Conservation (phyloP, 1,140 invertebrate genomes). For the Diorhabda carinulata region DNA sequence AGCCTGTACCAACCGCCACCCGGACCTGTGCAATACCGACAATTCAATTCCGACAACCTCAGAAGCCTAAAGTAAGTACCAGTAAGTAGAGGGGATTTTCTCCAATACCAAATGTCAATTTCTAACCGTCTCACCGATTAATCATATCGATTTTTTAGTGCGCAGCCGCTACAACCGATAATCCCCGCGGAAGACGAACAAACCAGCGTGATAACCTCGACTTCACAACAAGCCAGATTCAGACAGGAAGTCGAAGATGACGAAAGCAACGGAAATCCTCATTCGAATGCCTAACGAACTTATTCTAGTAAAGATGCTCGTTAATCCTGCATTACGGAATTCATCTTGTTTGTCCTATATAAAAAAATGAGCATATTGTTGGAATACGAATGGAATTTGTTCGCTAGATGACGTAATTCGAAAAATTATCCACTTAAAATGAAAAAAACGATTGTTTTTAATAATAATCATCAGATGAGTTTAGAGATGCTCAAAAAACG, state of each 20-base stretch:
- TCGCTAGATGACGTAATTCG: too few species aligned
- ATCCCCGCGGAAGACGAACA: slow-evolving; percentile 35
- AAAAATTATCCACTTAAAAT: too few species aligned
- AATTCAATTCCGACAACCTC: slow-evolving; percentile 20
- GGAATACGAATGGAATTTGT: not conserved
- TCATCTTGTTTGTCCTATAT: not conserved
- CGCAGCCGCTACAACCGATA: slow-evolving; percentile 32
- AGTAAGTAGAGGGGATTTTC: slow-evolving; percentile 16
- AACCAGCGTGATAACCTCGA: slow-evolving; percentile 40
- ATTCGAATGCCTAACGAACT: not conserved
- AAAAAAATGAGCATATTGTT: not conserved
- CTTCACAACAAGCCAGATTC: slow-evolving; percentile 32
- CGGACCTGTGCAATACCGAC: slow-evolving; percentile 18
- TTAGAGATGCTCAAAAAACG: too few species aligned
- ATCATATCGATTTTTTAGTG: slow-evolving; percentile 7
- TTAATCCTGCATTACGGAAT: too few species aligned
- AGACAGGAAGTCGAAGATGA: slow-evolving; percentile 26
- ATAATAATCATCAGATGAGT: too few species aligned
- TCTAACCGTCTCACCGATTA: not conserved
- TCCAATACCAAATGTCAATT: not conserved
- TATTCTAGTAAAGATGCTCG: not conserved
- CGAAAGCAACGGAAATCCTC: slow-evolving; percentile 25
- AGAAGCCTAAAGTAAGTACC: slow-evolving; percentile 28
- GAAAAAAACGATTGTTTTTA: too few species aligned
- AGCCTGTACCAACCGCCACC: slow-evolving; percentile 18